Percentiles rank a stretch among this genome's conserved stretches.
Conservation (phyloP, 1,140 invertebrate species). For the Macrostomum lignano region DNA sequence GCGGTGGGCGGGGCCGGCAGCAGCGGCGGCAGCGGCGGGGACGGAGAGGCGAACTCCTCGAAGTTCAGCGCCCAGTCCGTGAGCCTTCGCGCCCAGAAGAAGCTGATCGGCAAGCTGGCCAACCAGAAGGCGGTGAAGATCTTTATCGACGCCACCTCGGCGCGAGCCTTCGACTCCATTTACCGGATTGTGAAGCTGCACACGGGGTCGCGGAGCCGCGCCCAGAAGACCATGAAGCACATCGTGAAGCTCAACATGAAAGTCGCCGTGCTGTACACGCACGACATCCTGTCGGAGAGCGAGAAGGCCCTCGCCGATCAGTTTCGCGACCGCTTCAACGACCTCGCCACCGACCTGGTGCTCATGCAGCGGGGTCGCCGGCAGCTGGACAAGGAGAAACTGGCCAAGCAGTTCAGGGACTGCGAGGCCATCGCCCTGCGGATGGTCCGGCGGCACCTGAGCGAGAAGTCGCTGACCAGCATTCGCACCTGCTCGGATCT, state of each 20-base stretch:
- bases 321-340: slow-evolving; percentile 33
- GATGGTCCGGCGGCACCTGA: slow-evolving; percentile 49
- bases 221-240: slow-evolving; percentile 75
- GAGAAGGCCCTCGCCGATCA: slow-evolving; percentile 42
- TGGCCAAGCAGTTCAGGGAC: slow-evolving; percentile 37
- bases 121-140: slow-evolving; percentile 51
- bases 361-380: slow-evolving; percentile 61
- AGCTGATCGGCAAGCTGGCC: slow-evolving; percentile 65
- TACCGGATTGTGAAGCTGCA: slow-evolving; percentile 47
- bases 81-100: slow-evolving; percentile 71
- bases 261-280: slow-evolving; percentile 50
- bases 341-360: slow-evolving; percentile 47
- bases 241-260: slow-evolving; percentile 86
- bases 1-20: too few species aligned
- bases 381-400: slow-evolving; percentile 50
- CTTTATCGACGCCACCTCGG: slow-evolving; percentile 66
- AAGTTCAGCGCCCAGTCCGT: slow-evolving; percentile 30
- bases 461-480: slow-evolving; percentile 50
- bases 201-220: slow-evolving; percentile 53
- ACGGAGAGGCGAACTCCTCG: too few species aligned
- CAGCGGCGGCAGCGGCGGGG: too few species aligned
- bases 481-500: slow-evolving; percentile 54
- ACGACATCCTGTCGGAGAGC: slow-evolving; percentile 45
- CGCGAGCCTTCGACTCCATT: slow-evolving; percentile 55
- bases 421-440: slow-evolving; percentile 38